Base-by-base conservation (phyloP, 2,888 invertebrate genomes). In the Tiliacea aurago region DNA sequence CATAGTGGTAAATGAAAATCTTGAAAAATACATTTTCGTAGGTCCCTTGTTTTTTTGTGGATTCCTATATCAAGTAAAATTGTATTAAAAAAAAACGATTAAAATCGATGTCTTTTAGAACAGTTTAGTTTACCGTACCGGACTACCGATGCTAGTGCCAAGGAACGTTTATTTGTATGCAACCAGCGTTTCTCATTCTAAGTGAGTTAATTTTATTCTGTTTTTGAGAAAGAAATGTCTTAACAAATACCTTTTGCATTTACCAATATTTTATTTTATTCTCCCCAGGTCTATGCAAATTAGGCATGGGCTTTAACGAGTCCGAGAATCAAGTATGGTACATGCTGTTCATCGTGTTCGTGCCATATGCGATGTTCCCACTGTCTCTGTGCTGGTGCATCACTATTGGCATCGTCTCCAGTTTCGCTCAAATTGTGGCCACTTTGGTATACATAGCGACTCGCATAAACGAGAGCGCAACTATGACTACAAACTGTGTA, bases 361-460 rank as follows among this genome's bases (percentile, higher is more conserved):
- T 99, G 70, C 98, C 99, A 0, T 99, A 99, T 94, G 98, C 99
- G 33, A 98, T 99, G 98, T 95, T 99, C 91, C 99, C 99, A 1
- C 96, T 99, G 81, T 98, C 98, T 0, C 95, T 99, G 47, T 97
- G 98, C 87, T 99, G 99, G 98, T 99, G 99, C 93, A 98, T 99
- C 90, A 96, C 98, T 70, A 98, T 98, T 58, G 99, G 99, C 10
- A 96, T 97, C 80, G 96, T 98, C 76, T 98, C 99, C 0, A 98
- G 98, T 13, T 91, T 98, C 67, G 97, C 98, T 56, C 99, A 99
- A 93, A 96, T 98, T 86, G 94, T 98, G 72, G 95, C 96, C 69
- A 97, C 97, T 23, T 94, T 95, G 33, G 90, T 96, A 70, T 85
- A 87, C 45, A 83, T 91, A 28, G 88, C 80, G 23, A 84, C 84